Evolutionary conservation across 2,797 vertebrate species (phyloP).

Genomic region (Acridotheres tristis): DNA sequence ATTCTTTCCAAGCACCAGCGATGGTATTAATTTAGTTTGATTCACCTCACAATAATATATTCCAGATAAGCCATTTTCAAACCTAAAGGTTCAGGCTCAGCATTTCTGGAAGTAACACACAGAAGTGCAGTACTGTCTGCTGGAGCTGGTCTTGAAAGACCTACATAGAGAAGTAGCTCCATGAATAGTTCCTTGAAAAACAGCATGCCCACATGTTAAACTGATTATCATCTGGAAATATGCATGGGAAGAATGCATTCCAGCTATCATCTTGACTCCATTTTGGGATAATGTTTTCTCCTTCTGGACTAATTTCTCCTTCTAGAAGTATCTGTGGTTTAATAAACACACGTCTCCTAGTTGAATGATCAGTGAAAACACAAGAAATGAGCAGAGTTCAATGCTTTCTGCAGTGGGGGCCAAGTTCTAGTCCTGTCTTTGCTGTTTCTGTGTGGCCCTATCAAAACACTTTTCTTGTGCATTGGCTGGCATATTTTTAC

Average conservation of each 20-base stretch:
- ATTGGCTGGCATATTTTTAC: neutral
- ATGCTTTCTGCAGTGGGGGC: neutral
- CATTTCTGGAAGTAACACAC: neutral
- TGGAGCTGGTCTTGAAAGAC: neutral
- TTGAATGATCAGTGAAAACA: neutral
- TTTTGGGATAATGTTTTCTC: conserved; percentile 1
- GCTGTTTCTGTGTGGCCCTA: neutral
- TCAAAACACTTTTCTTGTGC: neutral
- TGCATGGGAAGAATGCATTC: neutral
- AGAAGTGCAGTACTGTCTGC: neutral
- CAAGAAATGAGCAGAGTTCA: neutral
- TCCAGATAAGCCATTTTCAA: conserved; percentile 17
- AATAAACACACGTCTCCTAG: neutral
- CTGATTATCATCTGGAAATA: neutral
- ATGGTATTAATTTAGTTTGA: conserved; percentile 42
- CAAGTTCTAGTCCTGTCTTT: neutral
- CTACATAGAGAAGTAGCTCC: neutral
- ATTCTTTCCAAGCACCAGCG: conserved; percentile 43
- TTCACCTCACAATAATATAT: conserved; percentile 10
- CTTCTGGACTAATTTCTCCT: neutral
- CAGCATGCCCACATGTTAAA: neutral
- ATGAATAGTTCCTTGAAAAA: neutral
- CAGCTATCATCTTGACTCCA: neutral
- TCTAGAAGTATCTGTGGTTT: neutral
- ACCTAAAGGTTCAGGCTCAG: neutral